Conservation (phyloP, 2,113 vertebrate species). For the Dicaeum eximium region DNA sequence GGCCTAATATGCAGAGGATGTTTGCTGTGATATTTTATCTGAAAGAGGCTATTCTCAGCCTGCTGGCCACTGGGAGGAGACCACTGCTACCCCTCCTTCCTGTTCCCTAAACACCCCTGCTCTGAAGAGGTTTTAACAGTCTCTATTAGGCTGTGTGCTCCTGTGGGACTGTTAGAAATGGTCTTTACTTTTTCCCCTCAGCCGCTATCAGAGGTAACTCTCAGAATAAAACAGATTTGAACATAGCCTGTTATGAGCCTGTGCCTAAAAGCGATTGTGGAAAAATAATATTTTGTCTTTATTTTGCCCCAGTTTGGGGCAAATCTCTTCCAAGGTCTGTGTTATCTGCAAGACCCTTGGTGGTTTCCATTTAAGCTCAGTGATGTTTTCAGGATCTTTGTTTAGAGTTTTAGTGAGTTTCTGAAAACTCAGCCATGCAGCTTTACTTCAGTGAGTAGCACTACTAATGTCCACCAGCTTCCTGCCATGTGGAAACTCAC, state of each 20-base stretch:
- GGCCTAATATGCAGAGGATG: neutral
- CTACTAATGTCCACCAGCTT: neutral
- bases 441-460: neutral
- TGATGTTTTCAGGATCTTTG: neutral
- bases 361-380: neutral
- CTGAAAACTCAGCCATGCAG: neutral
- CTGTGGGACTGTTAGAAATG: neutral
- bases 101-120: neutral
- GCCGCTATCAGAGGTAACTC: neutral
- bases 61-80: neutral
- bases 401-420: neutral
- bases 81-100: neutral
- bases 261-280: neutral
- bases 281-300: neutral
- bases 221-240: neutral
- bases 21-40: neutral
- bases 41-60: neutral
- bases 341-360: neutral
- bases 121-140: neutral
- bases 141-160: neutral
- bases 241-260: neutral
- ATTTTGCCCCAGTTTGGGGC: neutral
- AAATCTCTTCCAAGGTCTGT: neutral
- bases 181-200: neutral
- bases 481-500: neutral